Evolutionary conservation across 2,113 vertebrate species (phyloP), one percentile per base, ranked within the genome.

Genomic region (Carassius carassius): DNA sequence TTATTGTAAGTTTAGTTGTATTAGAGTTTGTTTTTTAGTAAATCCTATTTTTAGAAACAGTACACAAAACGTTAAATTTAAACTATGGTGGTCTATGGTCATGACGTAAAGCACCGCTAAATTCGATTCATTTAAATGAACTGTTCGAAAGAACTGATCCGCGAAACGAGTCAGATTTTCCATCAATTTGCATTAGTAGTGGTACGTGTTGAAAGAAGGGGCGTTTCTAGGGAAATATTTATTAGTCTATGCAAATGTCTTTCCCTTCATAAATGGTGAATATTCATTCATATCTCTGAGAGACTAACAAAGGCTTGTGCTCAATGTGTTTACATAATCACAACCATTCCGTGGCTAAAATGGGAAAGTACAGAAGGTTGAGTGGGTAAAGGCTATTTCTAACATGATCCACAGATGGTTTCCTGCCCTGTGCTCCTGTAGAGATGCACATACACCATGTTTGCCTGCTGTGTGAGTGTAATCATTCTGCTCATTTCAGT

Each of bases 331-430:
- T 62, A 16, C 6, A 16, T 62, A 37, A 78, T 23, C 35, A 23
- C 35, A 41, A n/a, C 21, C 21, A 41, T 44, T 63, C 16, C 32
- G 60, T 32, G 35, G 23, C 35, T 37, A 60, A 44, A 63, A 25
- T 16, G 32, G 37, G 17, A n/a, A 60, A 14, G 17, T 13, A n/a
- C 19, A 77, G 16, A 62, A 37, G 54, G 17, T 56, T 5, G 25
- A 21, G 25, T 14, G 35, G 19, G 32, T 62, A 47, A 80, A 80
- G 32, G 29, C 1, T 60, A 58, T 77, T 35, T 58, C 75, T 16
- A 74, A 8, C 74, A 76, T 16, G 41, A 49, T 29, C 58, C 58
- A 63, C 77, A 79, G 77, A 79, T 79, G 77, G 77, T 62, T 79
- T 41, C 4, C 25, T 11, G 25, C 44, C 23, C 5, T 41, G 56